Evolutionary conservation across 2,888 invertebrate species (phyloP).

Genomic region (Leptothorax acervorum): DNA sequence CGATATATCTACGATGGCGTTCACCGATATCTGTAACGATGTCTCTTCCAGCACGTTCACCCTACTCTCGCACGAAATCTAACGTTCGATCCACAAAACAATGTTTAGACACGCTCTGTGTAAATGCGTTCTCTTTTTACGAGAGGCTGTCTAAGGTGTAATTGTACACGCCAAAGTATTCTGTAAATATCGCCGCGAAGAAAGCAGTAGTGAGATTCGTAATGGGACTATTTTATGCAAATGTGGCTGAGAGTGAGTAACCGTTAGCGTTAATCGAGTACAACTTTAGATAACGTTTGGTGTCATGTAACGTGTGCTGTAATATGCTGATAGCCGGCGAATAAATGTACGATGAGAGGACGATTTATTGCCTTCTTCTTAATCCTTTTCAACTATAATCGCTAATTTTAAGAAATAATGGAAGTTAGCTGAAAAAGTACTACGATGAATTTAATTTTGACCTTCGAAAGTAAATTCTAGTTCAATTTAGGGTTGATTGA

Average conservation of each 20-base stretch:
- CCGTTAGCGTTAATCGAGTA: slow-evolving; percentile 70
- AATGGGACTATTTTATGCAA: slow-evolving; percentile 70
- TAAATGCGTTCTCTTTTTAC: slow-evolving; percentile 42
- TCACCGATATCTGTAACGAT: slow-evolving; percentile 10
- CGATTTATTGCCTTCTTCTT: neutral
- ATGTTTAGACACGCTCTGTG: slow-evolving; percentile 2
- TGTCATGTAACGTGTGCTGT: slow-evolving; percentile 71
- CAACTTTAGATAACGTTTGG: slow-evolving; percentile 71
- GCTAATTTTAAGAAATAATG: slow-evolving; percentile 3
- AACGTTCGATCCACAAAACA: slow-evolving; percentile 41
- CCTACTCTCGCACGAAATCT: slow-evolving; percentile 26
- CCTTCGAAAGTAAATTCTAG: neutral
- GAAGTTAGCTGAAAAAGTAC: neutral
- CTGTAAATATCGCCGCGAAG: slow-evolving; percentile 67
- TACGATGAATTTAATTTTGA: neutral
- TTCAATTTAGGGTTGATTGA: neutral
- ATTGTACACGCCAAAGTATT: slow-evolving; percentile 41
- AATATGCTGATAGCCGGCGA: slow-evolving; percentile 71
- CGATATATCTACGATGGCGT: neutral
- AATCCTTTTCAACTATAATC: neutral
- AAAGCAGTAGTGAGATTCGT: slow-evolving; percentile 62
- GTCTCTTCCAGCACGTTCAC: slow-evolving; percentile 10
- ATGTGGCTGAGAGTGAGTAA: slow-evolving; percentile 61
- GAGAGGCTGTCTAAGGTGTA: slow-evolving; percentile 28
- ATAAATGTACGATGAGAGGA: slow-evolving; percentile 71